Evolutionary conservation across 2,888 invertebrate genomes (phyloP).

Genomic region (Callyntrura sp.): DNA sequence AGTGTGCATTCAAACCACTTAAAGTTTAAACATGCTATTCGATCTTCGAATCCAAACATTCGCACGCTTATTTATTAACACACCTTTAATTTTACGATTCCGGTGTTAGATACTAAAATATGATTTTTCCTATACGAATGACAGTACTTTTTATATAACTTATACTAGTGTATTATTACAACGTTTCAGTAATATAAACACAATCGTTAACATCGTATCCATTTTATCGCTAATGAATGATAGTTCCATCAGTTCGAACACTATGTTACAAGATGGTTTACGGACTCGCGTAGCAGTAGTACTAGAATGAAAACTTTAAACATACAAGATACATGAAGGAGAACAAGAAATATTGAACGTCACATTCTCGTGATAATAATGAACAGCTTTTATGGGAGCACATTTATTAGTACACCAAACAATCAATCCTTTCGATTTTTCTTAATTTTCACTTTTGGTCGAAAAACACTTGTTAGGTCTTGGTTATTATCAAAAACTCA

Average conservation of each 20-base stretch:
- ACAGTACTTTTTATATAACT: not conserved
- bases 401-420: not conserved
- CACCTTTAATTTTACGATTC: conserved; percentile 28
- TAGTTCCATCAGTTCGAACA: not conserved
- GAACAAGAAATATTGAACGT: conserved; percentile 3
- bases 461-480: not conserved
- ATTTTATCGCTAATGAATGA: not conserved
- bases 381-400: not conserved
- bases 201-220: not conserved
- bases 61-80: conserved; percentile 16
- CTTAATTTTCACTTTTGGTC: not conserved
- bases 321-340: not conserved
- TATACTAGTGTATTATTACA: conserved; percentile 29
- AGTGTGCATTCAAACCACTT: conserved; percentile 6
- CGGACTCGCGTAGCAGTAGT: not conserved
- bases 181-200: not conserved
- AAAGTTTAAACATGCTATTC: not conserved
- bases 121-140: conserved; percentile 1
- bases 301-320: not conserved
- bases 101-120: conserved; percentile 44
- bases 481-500: not conserved
- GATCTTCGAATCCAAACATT: not conserved
- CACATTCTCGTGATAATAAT: not conserved
- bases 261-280: not conserved
- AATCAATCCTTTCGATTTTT: not conserved